Evolutionary conservation across 2,113 vertebrate genomes (phyloP), one percentile per base, ranked within the genome.

Genomic region (Ondatra zibethicus): DNA sequence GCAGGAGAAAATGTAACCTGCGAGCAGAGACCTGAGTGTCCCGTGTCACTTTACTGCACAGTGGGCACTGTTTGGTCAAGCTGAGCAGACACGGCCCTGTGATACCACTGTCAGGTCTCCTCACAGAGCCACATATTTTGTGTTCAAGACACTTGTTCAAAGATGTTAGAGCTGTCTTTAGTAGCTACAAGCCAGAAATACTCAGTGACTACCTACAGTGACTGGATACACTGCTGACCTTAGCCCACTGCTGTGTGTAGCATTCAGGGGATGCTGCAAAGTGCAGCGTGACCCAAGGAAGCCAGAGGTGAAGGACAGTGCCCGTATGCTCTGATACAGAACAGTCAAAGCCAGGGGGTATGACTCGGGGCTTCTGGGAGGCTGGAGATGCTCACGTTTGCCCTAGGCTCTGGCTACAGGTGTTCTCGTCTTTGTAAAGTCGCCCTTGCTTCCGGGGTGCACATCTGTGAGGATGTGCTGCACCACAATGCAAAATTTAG

Each of bases 81-180:
- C 65, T 19, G 39, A 68, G 4, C 68, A n/a, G 27, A 5, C 1
- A 0, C 39, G 1, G 7, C 9, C 16, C 72, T n/a, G 1, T 27
- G 21, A 1, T 10, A 17, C 63, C n/a, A 16, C n/a, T 0, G 33
- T 25, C 23, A 9, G 12, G 58, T 58, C 7, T 19, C 1, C 0
- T n/a, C 50, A 1, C 0, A 1, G 45, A 14, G 0, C 8, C 33
- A 42, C 1, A 16, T 0, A 0, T 19, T 1, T 1, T 11, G 45
- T 47, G 27, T 12, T 45, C 27, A 10, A 36, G 88, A 73, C 50
- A 9, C 17, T 14, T 14, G 6, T 2, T 0, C 0, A 33, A n/a
- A 47, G 9, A 11, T 2, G 7, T 29, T 0, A 7, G 0, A 42
- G 58, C 39, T 8, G 72, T 31, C 92, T 78, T 23, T 45, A 42